phyloP scores from a whole-genome alignment of 2,797 vertebrate species.

The Poecilia velifera region DNA sequence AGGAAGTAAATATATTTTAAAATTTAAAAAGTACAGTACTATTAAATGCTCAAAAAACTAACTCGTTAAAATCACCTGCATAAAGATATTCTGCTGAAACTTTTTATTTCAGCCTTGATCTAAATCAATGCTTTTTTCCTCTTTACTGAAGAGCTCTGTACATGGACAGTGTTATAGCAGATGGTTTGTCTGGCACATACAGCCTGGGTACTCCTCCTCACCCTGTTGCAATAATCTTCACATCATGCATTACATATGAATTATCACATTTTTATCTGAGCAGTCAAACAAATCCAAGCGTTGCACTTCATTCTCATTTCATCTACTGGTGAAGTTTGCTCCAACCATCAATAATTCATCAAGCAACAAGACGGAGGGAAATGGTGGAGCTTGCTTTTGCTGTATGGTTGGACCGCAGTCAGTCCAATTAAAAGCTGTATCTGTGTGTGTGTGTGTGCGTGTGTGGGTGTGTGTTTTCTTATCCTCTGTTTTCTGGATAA shows the following conservation, averaged over 20 bases:
- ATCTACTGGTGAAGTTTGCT: slow-evolving; percentile 51
- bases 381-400: slow-evolving; percentile 70
- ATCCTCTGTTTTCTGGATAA: slow-evolving; percentile 70
- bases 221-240: slow-evolving; percentile 53
- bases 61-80: background rate
- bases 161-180: slow-evolving; percentile 64
- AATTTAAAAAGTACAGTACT: slow-evolving; percentile 9
- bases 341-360: slow-evolving; percentile 72
- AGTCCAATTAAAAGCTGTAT: slow-evolving; percentile 79
- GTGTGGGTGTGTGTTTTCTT: slow-evolving; percentile 29
- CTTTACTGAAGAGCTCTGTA: slow-evolving; percentile 52
- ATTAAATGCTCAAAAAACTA: background rate
- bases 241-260: slow-evolving; percentile 66
- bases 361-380: slow-evolving; percentile 70
- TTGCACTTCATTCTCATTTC: slow-evolving; percentile 37
- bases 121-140: slow-evolving; percentile 12
- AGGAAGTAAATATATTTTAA: slow-evolving; percentile 3
- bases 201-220: slow-evolving; percentile 55
- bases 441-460: slow-evolving; percentile 25
- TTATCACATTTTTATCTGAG: slow-evolving; percentile 63
- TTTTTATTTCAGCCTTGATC: slow-evolving; percentile 16
- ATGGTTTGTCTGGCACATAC: slow-evolving; percentile 70
- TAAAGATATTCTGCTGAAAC: background rate
- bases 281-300: slow-evolving; percentile 57
- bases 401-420: slow-evolving; percentile 74